Base-by-base conservation (phyloP, 2,888 invertebrate genomes). In the Leptodirus hochenwartii region DNA sequence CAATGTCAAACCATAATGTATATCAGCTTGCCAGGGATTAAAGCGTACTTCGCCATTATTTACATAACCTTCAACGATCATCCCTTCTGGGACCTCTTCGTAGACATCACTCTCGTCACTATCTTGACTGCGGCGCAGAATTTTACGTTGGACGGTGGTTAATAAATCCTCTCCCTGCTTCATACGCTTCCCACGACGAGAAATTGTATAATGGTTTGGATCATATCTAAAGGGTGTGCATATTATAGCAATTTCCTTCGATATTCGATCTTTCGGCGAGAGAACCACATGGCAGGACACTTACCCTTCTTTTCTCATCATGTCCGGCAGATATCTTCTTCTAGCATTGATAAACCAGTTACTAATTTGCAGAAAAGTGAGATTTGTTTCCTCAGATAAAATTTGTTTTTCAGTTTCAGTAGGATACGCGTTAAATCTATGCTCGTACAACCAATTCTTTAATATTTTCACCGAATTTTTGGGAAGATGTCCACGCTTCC, bases 271-370 rank as follows among this genome's bases (percentile, higher is more conserved):
- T n/a, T n/a, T n/a, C n/a, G n/a, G n/a, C n/a, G n/a, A n/a, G n/a
- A n/a, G n/a, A n/a, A n/a, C n/a, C n/a, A n/a, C n/a, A n/a, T n/a
- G n/a, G n/a, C n/a, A n/a, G n/a, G n/a, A n/a, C n/a, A n/a, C n/a
- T n/a, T n/a, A n/a, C 5, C 33, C 55, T 39, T 56, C 55, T 22
- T 53, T 43, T 9, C 54, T 34, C 54, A 56, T 56, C 50, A 56
- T 56, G 36, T 54, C 54, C 3, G 54, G 56, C 31, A 56, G 37
- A 37, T 54, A 54, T 30, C 53, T 36, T 32, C 56, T 39, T 11
- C 52, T 37, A 2, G 53, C 53, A 39, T 56, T 56, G 24, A 56
- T 56, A 39, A 56, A 56, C 56, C 56, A 56, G 39, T 56, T 56
- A 38, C 54, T 54, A 17, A 56, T 54, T 40, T 56, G 56, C 8